Evolutionary conservation across 1,140 invertebrate genomes (phyloP).

Genomic region (Drosophila albomicans): DNA sequence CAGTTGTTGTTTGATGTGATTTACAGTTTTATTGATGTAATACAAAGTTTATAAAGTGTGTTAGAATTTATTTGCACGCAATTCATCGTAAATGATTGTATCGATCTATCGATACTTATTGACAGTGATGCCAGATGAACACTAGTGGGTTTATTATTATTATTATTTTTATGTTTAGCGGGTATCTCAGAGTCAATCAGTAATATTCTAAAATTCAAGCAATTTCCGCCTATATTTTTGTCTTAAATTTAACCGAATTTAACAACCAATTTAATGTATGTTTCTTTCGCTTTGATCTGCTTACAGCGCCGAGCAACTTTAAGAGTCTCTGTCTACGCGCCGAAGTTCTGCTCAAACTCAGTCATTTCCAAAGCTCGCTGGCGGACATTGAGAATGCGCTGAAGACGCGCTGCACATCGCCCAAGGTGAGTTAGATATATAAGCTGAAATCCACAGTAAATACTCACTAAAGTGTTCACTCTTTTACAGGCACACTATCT

Average conservation of each 20-base stretch:
- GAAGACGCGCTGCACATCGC: conserved; percentile 89
- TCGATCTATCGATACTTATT: too few species aligned
- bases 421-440: conserved; percentile 87
- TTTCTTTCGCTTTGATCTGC: conserved; percentile 18
- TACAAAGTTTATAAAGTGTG: too few species aligned
- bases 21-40: too few species aligned
- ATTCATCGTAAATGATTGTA: too few species aligned
- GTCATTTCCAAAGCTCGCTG: conserved; percentile 88
- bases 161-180: too few species aligned
- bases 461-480: background rate
- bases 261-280: background rate
- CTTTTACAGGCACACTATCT: conserved; percentile 88
- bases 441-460: background rate
- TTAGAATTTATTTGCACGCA: too few species aligned
- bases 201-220: too few species aligned
- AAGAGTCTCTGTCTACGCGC: conserved; percentile 89
- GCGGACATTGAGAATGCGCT: conserved; percentile 89
- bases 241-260: background rate
- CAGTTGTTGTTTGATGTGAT: too few species aligned
- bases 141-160: too few species aligned
- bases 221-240: background rate
- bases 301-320: conserved; percentile 90
- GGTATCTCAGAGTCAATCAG: too few species aligned
- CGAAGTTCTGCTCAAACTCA: conserved; percentile 88
- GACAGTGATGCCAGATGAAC: too few species aligned